A percentile compares a stretch with the other conserved stretches of the same genome.
phyloP scores from a whole-genome alignment of 1,140 invertebrate species.

The Aphidius ervi region DNA sequence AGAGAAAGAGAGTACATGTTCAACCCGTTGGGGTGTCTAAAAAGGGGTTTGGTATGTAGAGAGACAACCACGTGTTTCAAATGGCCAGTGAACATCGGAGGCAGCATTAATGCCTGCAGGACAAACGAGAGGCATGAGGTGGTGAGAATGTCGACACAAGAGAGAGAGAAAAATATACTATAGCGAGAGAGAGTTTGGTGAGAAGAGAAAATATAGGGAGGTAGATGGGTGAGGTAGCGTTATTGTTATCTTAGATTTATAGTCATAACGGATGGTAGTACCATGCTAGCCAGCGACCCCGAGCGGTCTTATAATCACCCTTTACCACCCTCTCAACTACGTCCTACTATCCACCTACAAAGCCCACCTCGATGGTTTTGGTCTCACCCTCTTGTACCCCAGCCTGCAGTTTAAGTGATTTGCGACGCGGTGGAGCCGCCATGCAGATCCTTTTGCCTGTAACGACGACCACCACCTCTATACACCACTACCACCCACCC shows the following conservation, averaged over 20 bases:
- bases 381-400: constrained; percentile 23
- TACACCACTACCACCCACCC: neutral
- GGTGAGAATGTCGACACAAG: constrained; percentile 20
- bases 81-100: constrained; percentile 35
- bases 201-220: neutral
- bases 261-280: constrained; percentile 54
- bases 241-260: constrained; percentile 57
- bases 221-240: constrained; percentile 39
- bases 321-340: constrained; percentile 30
- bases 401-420: constrained; percentile 53
- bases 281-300: constrained; percentile 50
- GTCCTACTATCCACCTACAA: constrained; percentile 26
- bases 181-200: constrained; percentile 5
- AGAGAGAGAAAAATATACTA: neutral
- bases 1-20: no score
- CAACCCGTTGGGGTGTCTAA: neutral
- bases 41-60: constrained; percentile 1
- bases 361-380: constrained; percentile 26
- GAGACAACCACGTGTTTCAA: constrained; percentile 44
- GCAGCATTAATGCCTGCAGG: constrained; percentile 30
- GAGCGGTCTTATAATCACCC: constrained; percentile 55
- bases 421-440: constrained; percentile 52
- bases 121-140: constrained; percentile 30
- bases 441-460: constrained; percentile 53
- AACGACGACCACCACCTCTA: constrained; percentile 26